Percentiles rank a stretch among this genome's conserved stretches.
Evolutionary conservation across 2,113 vertebrate genomes (phyloP).

Genomic region (Jacana jacana): DNA sequence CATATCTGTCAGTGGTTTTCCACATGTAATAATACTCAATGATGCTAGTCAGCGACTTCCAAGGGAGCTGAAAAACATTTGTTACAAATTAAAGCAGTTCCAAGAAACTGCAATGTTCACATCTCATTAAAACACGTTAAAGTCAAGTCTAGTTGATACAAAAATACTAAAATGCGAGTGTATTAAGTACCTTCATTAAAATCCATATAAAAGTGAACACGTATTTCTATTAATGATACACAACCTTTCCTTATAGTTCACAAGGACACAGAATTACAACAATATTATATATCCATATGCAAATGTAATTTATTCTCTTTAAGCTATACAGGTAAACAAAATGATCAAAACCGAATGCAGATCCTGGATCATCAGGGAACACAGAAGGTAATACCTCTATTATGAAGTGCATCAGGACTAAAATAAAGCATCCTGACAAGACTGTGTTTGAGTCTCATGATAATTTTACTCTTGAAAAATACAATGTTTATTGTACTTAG

Average conservation of each 20-base stretch:
- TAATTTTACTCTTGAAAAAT: neutral
- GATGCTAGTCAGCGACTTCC: constrained; percentile 98
- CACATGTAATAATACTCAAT: constrained; percentile 99
- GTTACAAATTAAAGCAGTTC: neutral
- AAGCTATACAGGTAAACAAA: neutral
- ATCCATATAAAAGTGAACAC: neutral
- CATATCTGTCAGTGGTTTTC: constrained; percentile 99
- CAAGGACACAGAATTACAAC: neutral
- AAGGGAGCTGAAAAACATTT: constrained; percentile 87
- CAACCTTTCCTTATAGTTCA: neutral
- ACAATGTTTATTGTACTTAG: neutral
- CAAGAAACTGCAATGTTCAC: neutral
- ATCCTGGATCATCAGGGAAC: neutral
- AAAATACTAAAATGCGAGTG: neutral
- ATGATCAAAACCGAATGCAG: neutral
- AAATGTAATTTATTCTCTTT: neutral
- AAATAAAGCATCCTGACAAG: constrained; percentile 2
- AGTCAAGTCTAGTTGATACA: neutral
- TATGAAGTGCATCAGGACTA: neutral
- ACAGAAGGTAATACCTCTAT: neutral
- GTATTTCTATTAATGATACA: neutral
- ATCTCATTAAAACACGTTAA: neutral
- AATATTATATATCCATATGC: neutral
- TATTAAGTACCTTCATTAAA: neutral
- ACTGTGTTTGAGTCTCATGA: neutral